These are phyloP conservation scores for Margarornis squamiger DNA, from an alignment of 2,797 vertebrate genomes.

Conservation along the genomic window DNA sequence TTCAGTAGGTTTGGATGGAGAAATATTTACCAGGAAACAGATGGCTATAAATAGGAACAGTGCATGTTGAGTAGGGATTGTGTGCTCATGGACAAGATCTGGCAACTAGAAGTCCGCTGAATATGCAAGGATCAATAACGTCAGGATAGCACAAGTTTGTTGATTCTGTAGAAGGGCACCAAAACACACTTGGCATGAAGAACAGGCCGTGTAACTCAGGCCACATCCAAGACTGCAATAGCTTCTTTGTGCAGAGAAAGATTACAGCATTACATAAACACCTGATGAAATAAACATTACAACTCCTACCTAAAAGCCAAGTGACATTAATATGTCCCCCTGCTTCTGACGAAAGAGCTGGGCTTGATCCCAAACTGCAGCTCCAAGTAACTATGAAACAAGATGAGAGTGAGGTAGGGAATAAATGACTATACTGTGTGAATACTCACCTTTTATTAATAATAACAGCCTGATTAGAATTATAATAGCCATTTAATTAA, in stretches of 20 bases:
- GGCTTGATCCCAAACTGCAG: background rate
- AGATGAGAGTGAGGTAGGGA: background rate
- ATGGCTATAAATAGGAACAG: background rate
- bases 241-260: background rate
- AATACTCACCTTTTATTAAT: background rate
- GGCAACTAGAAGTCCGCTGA: background rate
- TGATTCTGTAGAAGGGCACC: background rate
- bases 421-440: background rate
- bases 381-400: background rate
- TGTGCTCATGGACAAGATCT: fast-evolving
- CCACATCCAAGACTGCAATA: background rate
- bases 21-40: background rate
- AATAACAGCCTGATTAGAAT: background rate
- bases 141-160: fast-evolving
- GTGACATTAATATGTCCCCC: too few relatives aligned
- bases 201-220: fast-evolving
- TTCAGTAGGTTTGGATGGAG: background rate
- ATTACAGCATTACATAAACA: background rate
- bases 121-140: background rate
- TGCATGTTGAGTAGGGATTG: fast-evolving
- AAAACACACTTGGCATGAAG: background rate
- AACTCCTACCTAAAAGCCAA: background rate
- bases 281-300: background rate
- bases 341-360: background rate
- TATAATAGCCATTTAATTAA: background rate